Evolutionary conservation across 2,113 vertebrate species (phyloP), one percentile per base, ranked within the genome.

Genomic region (Dicaeum eximium): DNA sequence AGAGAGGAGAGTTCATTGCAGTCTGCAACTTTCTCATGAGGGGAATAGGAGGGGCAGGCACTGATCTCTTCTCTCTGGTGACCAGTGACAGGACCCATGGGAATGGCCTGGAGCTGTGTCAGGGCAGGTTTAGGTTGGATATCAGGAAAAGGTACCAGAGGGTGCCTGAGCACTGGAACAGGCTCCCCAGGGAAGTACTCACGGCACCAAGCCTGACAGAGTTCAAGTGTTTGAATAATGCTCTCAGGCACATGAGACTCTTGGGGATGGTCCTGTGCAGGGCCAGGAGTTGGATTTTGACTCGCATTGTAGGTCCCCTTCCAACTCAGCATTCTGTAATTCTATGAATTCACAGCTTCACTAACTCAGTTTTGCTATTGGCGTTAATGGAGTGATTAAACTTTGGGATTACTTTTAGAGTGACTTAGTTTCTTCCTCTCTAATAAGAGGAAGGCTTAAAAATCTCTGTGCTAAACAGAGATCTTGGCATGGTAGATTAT

Each of bases 21-120:
- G 25, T 15, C 15, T 48, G 4, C 7, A 64, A 1, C 22, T 65
- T 65, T 33, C 8, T 65, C 0, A 0, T 37, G 51, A 72, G 37
- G 9, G 27, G 10, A 50, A 44, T 23, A n/a, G 15, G 5, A 80
- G 15, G 12, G 13, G 5, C 37, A 51, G 15, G 7, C 20, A 51
- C 15, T 8, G 44, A 58, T 8, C 35, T 51, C 18, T 16, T 13
- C 27, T 19, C 15, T 51, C 0, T 58, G 27, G 12, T 44, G 44
- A n/a, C 31, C 18, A 44, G 77, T 5, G 23, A 17, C 33, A 58
- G 37, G 2, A 66, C 5, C 7, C 0, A 0, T 15, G 14, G 4
- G 9, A 33, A 45, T 13, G 33, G 27, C 17, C 30, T 40, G 21
- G 7, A 35, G 1, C 0, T 48, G 24, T 22, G 11, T 15, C 21